Percentiles rank a stretch among this genome's conserved stretches.
These are phyloP conservation scores for Nerophis ophidion DNA, from an alignment of 2,113 vertebrate genomes.

Conservation along the genomic window DNA sequence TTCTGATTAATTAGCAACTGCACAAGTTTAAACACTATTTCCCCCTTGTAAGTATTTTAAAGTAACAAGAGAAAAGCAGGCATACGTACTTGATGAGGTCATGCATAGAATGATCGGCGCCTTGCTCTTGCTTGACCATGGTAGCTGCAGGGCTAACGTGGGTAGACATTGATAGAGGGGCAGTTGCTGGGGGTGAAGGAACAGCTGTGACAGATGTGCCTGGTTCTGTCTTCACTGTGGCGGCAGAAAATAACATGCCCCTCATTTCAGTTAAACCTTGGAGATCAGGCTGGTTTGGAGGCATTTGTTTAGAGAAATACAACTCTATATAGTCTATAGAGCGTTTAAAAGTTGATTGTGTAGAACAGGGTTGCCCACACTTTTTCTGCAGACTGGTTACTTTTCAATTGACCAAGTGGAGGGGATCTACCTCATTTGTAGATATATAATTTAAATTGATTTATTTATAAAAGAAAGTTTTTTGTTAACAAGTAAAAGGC, in stretches of 20 bases:
- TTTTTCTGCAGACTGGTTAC: too few species aligned
- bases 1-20: neutral
- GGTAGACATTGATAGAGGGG: constrained; percentile 27
- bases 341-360: too few species aligned
- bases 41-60: neutral
- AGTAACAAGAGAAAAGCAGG: neutral
- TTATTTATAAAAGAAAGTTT: too few species aligned
- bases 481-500: too few species aligned
- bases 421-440: too few species aligned
- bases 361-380: too few species aligned
- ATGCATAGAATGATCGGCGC: constrained; percentile 74
- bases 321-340: neutral
- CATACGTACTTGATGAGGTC: constrained; percentile 84
- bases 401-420: too few species aligned
- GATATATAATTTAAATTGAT: too few species aligned
- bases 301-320: neutral
- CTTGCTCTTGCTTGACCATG: constrained; percentile 87
- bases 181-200: constrained; percentile 39
- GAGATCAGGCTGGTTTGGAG: neutral
- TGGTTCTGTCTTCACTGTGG: constrained; percentile 91
- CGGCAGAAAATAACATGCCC: constrained; percentile 21
- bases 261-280: neutral
- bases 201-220: constrained; percentile 52
- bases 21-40: neutral
- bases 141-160: constrained; percentile 66